Evolutionary conservation across 2,888 invertebrate genomes (phyloP), one percentile per base, ranked within the genome.

Genomic region (Cephus nigrinus): DNA sequence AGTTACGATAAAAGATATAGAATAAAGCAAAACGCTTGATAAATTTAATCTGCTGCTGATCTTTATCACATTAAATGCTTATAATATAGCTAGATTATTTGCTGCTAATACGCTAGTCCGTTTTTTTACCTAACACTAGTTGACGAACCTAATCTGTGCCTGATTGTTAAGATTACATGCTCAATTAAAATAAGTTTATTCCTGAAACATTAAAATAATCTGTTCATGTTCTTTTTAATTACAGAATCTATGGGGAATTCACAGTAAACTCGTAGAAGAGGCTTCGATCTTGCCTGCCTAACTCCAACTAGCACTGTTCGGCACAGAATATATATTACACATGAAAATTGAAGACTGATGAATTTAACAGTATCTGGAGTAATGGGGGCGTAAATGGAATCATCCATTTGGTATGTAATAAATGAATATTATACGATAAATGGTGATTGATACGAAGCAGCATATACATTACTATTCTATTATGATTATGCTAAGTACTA

Each of bases 191-290:
- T 55, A 55, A 55, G 15, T 55, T 23, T 23, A 23, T 23, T 55
- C 23, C 23, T 23, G 15, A 23, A 55, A 55, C 23, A 9, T 55
- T 55, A 55, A 55, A 55, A 23, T 55, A 23, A 23, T 55, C 5
- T 55, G 9, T 55, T 55, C 0, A 9, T 55, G 23, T 30, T 78
- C 75, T 80, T 80, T 82, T 85, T 87, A 86, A 85, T 92, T 93
- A 81, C 92, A 93, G 93, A 92, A 91, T 86, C 89, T 93, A 82
- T 92, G 92, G 89, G 91, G 90, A 79, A 92, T 93, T 77, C 93
- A 93, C 88, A 92, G 92, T 85, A 91, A 92, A 86, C 86, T 93
- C 82, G 91, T 93, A 80, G 92, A 92, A 75, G 84, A 87, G 12
- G 73, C 77, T 77, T 75, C 40, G 78, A 40, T 74, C 75, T 74